Base-by-base conservation (phyloP, 2,113 vertebrate species). In the Nibea albiflora region DNA sequence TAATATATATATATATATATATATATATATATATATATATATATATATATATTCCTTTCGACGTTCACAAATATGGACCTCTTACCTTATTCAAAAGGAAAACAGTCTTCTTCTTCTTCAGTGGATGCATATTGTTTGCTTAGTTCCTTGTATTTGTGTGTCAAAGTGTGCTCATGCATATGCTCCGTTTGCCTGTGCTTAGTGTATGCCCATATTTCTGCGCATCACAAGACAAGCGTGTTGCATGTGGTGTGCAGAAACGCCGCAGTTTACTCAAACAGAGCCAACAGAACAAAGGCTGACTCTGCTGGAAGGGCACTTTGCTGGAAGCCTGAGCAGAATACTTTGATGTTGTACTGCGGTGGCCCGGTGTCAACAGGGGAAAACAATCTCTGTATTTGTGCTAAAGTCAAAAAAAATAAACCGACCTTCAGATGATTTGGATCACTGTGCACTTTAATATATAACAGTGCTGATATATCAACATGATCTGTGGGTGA, bases 281-380 rank as follows among this genome's bases (percentile, higher is more conserved):
- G 11, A 72, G 42, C 61, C 24, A 75, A 82, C 81, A 84, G 44
- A 73, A 73, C 31, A 74, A 70, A 69, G 1, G 73, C 72, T 86
- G 83, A 78, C 46, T 80, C 83, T 24, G 53, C 67, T 70, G 28
- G 66, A 24, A 42, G 65, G 57, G 46, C 62, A 49, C 53, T 76
- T 67, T 85, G 50, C 62, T 20, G 49, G 72, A 35, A 65, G 62
- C 69, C 56, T 74, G 60, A 67, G 81, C 77, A 62, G 69, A 12
- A 20, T 4, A 50, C 35, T 78, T 70, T 79, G 85, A 78, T 69
- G 71, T 72, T 80, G 16, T 80, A 74, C 47, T 1, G 69, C 82
- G 44, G 78, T 83, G 80, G 64, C 61, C 49, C 35, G 22, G 31
- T 73, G 83, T 88, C 85, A 85, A 81, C 68, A 84, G 65, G 67